Evolutionary conservation across 2,797 vertebrate species (phyloP).

Genomic region (Thripadectes ignobilis): DNA sequence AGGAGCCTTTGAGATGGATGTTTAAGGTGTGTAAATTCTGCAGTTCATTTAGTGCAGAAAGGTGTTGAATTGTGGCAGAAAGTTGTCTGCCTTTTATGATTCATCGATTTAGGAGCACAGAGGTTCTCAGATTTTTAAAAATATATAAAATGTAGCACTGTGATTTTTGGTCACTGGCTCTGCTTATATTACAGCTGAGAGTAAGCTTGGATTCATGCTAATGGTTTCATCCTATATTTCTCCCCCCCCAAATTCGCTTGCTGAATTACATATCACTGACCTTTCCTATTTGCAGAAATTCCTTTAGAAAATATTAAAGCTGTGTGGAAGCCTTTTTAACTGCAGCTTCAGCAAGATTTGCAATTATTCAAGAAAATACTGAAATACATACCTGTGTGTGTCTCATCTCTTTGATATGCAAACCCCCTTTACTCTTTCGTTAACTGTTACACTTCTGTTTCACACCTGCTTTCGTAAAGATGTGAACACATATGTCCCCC

Average conservation of each 20-base stretch:
- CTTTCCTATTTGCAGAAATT: not conserved
- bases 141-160: not conserved
- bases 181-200: not conserved
- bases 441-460: not conserved
- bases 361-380: slow-evolving; percentile 4
- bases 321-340: slow-evolving; percentile 1
- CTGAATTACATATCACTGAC: not conserved
- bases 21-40: not conserved
- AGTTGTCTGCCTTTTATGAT: not conserved
- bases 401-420: not conserved
- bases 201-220: not conserved
- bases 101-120: not conserved
- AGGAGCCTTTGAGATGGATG: not conserved
- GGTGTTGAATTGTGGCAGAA: not conserved
- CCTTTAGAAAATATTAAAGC: not conserved
- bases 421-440: not conserved
- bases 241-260: not conserved
- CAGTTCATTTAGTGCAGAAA: not conserved
- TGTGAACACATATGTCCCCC: not conserved
- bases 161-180: not conserved
- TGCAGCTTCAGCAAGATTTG: slow-evolving; percentile 22
- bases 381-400: not conserved
- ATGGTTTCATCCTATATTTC: not conserved
- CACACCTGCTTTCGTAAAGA: not conserved
- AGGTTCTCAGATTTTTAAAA: not conserved